phyloP scores from a whole-genome alignment of 2,113 vertebrate species.

The Laticauda laticaudata region DNA sequence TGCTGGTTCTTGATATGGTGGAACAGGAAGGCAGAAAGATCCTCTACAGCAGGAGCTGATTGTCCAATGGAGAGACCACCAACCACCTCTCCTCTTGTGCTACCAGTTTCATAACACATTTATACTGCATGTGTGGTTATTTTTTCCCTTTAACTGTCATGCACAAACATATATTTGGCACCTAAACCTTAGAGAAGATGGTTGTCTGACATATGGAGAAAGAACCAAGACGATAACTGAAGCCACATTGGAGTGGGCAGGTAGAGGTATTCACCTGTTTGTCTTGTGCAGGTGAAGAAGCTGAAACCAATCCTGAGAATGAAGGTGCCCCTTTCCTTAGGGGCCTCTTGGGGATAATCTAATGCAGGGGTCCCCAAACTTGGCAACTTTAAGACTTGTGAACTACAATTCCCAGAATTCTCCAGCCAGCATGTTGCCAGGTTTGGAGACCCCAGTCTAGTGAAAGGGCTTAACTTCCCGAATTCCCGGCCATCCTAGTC shows the following conservation, averaged over 20 bases:
- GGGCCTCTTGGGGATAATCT: background rate
- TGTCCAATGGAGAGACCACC: background rate
- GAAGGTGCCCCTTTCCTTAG: background rate
- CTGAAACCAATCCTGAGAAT: background rate
- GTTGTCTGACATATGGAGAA: background rate
- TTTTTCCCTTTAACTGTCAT: background rate
- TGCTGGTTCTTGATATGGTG: background rate
- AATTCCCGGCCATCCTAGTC: background rate
- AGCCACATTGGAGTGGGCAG: background rate
- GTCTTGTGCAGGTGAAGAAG: background rate
- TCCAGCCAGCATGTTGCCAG: background rate
- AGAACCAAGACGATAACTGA: background rate
- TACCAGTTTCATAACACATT: background rate
- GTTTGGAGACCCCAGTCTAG: background rate
- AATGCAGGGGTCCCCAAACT: background rate
- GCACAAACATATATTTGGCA: background rate
- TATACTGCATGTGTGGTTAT: background rate
- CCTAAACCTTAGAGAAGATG: too few species aligned
- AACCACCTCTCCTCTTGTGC: background rate
- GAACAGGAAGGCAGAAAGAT: background rate
- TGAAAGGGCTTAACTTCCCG: background rate
- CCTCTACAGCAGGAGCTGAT: too few species aligned
- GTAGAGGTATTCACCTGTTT: too few species aligned
- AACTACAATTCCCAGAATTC: background rate
- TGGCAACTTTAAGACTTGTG: background rate